Percentiles rank a stretch among this genome's conserved stretches.
phyloP scores from a whole-genome alignment of 2,888 invertebrate species.

The Carcina quercana region DNA sequence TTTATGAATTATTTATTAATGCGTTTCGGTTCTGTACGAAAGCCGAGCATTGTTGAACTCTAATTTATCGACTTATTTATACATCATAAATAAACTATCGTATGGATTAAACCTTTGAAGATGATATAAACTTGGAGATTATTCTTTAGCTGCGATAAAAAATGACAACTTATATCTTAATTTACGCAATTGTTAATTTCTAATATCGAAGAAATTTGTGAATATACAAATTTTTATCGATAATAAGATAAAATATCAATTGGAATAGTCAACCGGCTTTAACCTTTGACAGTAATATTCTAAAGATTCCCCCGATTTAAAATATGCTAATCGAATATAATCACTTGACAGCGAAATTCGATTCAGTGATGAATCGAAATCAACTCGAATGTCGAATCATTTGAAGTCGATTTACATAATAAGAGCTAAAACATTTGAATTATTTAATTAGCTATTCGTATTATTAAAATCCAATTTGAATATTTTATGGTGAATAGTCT shows the following conservation, averaged over 20 bases:
- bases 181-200: conserved; percentile 9
- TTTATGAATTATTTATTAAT: conserved; percentile 57
- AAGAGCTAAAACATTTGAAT: conserved; percentile 33
- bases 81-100: conserved; percentile 35
- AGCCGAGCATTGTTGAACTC: conserved; percentile 40
- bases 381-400: conserved; percentile 34
- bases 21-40: conserved; percentile 27
- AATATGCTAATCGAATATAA: conserved; percentile 36
- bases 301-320: conserved; percentile 20
- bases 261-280: conserved; percentile 12
- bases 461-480: conserved; percentile 31
- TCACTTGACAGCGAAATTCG: conserved; percentile 35
- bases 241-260: conserved; percentile 7
- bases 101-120: conserved; percentile 6
- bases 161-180: conserved; percentile 15
- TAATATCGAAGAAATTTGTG: conserved; percentile 4
- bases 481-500: conserved; percentile 18
- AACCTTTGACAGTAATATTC: conserved; percentile 18
- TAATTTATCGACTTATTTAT: conserved; percentile 46
- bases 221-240: conserved; percentile 5
- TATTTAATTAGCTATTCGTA: conserved; percentile 32
- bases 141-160: conserved; percentile 18
- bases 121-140: conserved; percentile 9
- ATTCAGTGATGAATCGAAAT: conserved; percentile 43
- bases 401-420: conserved; percentile 38